These are phyloP conservation scores for Phenacoccus solenopsis DNA, from an alignment of 1,140 invertebrate genomes.

Conservation along the genomic window DNA sequence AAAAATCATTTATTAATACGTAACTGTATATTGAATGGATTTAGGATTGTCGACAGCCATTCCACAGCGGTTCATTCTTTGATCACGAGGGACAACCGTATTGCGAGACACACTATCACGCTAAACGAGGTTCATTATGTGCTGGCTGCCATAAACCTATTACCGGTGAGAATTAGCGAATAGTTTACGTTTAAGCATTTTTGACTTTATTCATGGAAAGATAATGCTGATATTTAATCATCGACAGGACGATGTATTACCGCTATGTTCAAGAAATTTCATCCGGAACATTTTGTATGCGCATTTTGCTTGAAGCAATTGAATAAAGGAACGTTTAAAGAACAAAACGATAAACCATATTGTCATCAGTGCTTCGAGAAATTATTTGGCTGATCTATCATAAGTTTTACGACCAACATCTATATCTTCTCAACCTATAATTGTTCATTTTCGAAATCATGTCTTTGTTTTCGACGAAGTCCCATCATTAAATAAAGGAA, in stretches of 20 bases:
- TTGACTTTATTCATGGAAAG: too few species aligned
- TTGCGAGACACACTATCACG: constrained; percentile 96
- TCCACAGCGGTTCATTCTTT: constrained; percentile 86
- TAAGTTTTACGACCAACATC: too few species aligned
- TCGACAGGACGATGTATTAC: constrained; percentile 84
- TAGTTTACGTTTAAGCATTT: too few species aligned
- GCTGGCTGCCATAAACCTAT: constrained; percentile 96
- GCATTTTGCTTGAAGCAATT: constrained; percentile 94
- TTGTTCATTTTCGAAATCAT: too few species aligned
- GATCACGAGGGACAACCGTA: constrained; percentile 93
- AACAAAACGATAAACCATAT: constrained; percentile 95
- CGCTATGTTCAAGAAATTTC: constrained; percentile 97
- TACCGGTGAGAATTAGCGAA: constrained; percentile 57
- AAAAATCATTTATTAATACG: too few species aligned
- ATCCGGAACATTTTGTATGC: constrained; percentile 97
- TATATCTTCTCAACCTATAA: too few species aligned
- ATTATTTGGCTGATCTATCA: constrained; percentile 69
- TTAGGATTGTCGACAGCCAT: constrained; percentile 84
- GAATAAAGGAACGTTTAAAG: constrained; percentile 97
- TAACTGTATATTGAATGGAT: constrained; percentile 49
- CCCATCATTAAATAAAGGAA: too few species aligned
- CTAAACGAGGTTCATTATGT: constrained; percentile 89
- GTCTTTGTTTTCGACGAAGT: too few species aligned
- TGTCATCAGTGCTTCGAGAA: constrained; percentile 97
- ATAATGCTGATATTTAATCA: constrained; percentile 29